Base-by-base conservation (phyloP, 2,113 vertebrate genomes). In the Notechis scutatus region DNA sequence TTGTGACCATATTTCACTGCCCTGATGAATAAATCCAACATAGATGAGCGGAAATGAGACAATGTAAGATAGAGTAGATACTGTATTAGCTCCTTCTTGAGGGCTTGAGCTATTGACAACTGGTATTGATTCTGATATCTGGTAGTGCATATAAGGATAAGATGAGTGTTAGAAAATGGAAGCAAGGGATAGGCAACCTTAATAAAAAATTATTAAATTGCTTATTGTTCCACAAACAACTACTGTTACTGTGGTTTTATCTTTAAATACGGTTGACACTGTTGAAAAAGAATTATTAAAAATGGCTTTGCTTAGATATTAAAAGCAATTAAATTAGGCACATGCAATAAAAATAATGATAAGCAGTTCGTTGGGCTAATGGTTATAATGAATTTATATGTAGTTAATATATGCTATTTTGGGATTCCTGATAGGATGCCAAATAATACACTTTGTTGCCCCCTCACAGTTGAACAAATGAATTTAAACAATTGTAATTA, bases 141-240 rank as follows among this genome's bases (percentile, higher is more conserved):
- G 69, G 69, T 74, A 74, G 69, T 1, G 69, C n/a, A 34, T 74
- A 74, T 39, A 74, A 18, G n/a, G n/a, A 34, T 74, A 74, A 74
- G n/a, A 74, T 5, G 15, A 74, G n/a, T 34, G 6, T 74, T 39
- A 74, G n/a, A 74, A 74, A 39, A 74, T 74, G 69, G 69, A 74
- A 74, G 69, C n/a, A 74, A 34, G n/a, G n/a, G 69, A 39, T 39
- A 74, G 15, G n/a, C n/a, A 74, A 34, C 6, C 69, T 5, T 74
- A 20, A 74, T n/a, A 86, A 34, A 20, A 85, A 26, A 45, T 42
- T 45, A 94, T 12, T 18, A 42, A 69, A 91, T 15, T 18, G 85
- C 92, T 59, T 42, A 85, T 1, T 52, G 24, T 91, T 95, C 92
- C 88, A 57, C 88, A 61, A 92, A 6, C 45, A 92, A 34, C 50